Percentiles rank a stretch among this genome's conserved stretches.
Evolutionary conservation across 2,797 vertebrate genomes (phyloP).

Genomic region (Enteromius trimaculatus): DNA sequence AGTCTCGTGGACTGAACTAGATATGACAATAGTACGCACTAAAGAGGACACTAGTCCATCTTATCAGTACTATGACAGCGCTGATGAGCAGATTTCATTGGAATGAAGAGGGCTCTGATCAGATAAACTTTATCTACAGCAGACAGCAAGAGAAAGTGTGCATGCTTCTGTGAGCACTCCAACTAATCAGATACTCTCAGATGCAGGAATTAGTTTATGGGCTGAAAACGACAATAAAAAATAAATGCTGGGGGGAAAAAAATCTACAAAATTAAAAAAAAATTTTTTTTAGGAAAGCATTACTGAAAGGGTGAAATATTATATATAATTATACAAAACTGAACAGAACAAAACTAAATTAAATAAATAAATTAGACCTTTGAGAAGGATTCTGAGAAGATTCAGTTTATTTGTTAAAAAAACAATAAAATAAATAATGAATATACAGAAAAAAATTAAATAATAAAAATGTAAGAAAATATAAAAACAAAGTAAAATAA

Average conservation of each 20-base stretch:
- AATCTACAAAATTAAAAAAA: too few species aligned
- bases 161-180: background rate
- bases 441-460: background rate
- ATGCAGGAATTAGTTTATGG: background rate
- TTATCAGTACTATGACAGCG: constrained; percentile 20
- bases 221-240: background rate
- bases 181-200: background rate
- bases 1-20: constrained; percentile 9
- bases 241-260: too few species aligned
- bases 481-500: background rate
- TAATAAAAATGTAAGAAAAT: background rate
- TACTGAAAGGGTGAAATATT: background rate
- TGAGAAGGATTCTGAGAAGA: background rate
- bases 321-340: too few species aligned
- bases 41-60: constrained; percentile 36
- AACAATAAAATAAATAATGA: background rate
- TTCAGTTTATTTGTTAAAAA: background rate
- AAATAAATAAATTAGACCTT: background rate
- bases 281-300: too few species aligned
- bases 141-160: constrained; percentile 44
- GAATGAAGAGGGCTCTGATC: constrained; percentile 51
- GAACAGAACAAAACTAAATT: too few species aligned
- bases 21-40: constrained; percentile 31
- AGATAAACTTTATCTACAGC: constrained; percentile 53
- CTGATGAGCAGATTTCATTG: constrained; percentile 47